Evolutionary conservation across 2,113 vertebrate genomes (phyloP), one percentile per base, ranked within the genome.

Genomic region (Syngnathus typhle): DNA sequence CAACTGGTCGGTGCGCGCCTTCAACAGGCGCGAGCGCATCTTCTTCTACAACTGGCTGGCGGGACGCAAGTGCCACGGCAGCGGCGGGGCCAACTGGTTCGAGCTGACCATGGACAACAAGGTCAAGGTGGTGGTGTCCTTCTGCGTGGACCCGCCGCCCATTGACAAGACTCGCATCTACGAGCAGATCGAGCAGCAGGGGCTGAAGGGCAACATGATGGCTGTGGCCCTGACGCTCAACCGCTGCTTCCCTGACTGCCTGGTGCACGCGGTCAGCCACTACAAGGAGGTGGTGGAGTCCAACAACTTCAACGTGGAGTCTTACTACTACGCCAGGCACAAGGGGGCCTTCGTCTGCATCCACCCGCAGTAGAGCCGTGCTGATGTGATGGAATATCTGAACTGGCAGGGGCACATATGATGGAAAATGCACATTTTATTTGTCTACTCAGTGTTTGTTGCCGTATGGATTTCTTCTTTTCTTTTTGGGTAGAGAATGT

Each of bases 11-110:
- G 74, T 93, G 46, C 70, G 88, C 44, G 87, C 88, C 21, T 92
- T 91, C 71, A 78, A 63, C 27, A 70, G 90, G 16, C 52, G 68
- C 41, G 91, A 89, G 71, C 69, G 84, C 37, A 72, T 89, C 51
- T 89, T 90, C 83, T 89, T 92, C 54, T 91, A 88, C 83, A 91
- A 91, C 82, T 92, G 90, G 91, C 73, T 91, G 65, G 90, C 90
- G 11, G 91, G 91, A 4, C 91, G 90, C 72, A 90, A 88, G 62
- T 91, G 82, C 74, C 90, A 92, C 0, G 90, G 90, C 12, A 88
- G 84, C 1, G 85, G 84, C 13, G 88, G 88, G 16, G 75, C 76
- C 64, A 90, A 90, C 73, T 91, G 82, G 77, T 92, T 92, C 73
- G 90, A 92, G 36, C 47, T 91, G 71, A 41, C 89, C 75, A 91